These are phyloP conservation scores for Cinclus mexicanus DNA, from an alignment of 2,113 vertebrate species.

Conservation along the genomic window DNA sequence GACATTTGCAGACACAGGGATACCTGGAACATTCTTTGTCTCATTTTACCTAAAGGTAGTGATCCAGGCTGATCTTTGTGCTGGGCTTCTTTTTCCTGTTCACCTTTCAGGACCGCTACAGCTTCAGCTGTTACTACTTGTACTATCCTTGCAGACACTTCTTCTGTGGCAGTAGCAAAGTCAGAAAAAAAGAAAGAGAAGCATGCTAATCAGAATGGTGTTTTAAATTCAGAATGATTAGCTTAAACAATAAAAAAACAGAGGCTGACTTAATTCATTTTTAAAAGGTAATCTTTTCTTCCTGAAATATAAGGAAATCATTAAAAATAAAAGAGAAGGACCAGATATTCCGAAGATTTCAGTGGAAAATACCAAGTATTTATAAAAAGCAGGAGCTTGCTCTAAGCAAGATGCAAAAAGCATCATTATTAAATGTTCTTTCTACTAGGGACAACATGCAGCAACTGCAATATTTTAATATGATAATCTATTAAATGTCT, in stretches of 20 bases:
- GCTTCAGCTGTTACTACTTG: conserved; percentile 99
- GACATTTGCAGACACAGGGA: not conserved
- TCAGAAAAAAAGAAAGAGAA: conserved; percentile 36
- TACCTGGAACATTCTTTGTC: not conserved
- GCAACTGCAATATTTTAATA: not conserved
- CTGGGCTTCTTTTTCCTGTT: conserved; percentile 88
- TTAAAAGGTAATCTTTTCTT: not conserved
- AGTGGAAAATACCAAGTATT: not conserved
- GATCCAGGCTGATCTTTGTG: conserved; percentile 83
- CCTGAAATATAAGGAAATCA: not conserved
- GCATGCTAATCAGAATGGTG: not conserved
- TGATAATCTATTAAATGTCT: not conserved
- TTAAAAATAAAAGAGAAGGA: not conserved
- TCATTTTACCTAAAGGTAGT: conserved; percentile 90
- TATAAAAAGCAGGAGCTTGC: not conserved
- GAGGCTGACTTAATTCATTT: not conserved
- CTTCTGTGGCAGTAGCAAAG: conserved; percentile 81
- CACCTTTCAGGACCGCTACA: conserved; percentile 95
- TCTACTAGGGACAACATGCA: not conserved
- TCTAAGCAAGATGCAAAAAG: not conserved
- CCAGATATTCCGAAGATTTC: not conserved
- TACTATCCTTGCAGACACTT: conserved; percentile 97
- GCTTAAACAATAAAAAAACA: not conserved
- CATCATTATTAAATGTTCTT: not conserved
- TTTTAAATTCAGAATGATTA: not conserved